These are phyloP conservation scores for Zaprionus bogoriensis DNA, from an alignment of 2,888 invertebrate species.

Conservation along the genomic window DNA sequence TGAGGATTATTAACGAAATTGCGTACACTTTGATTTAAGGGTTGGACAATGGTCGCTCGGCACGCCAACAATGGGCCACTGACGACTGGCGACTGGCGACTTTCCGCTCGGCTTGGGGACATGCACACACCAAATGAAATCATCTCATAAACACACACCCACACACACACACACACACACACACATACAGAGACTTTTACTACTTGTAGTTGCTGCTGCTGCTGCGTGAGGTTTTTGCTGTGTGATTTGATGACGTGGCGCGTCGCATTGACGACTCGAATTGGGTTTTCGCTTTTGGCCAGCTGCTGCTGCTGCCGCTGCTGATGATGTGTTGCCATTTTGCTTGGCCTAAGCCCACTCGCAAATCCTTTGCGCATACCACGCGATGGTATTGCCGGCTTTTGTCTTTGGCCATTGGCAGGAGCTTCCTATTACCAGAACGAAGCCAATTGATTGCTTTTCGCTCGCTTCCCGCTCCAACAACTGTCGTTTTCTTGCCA, in stretches of 20 bases:
- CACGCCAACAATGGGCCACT: slow-evolving; percentile 66
- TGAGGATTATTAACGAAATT: slow-evolving; percentile 82
- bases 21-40: slow-evolving; percentile 82
- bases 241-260: slow-evolving; percentile 72
- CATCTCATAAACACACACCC: slow-evolving; percentile 58
- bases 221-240: slow-evolving; percentile 67
- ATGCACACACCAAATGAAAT: slow-evolving; percentile 55
- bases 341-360: slow-evolving; percentile 33
- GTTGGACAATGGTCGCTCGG: slow-evolving; percentile 73
- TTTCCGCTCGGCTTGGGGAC: slow-evolving; percentile 43
- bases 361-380: slow-evolving; percentile 66
- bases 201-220: slow-evolving; percentile 66
- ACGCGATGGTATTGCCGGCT: slow-evolving; percentile 42
- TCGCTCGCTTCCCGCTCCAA: slow-evolving; percentile 15
- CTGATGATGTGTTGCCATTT: slow-evolving; percentile 63
- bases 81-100: slow-evolving; percentile 27
- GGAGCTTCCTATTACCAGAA: slow-evolving; percentile 49
- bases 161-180: slow-evolving; percentile 15
- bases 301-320: background rate
- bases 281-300: slow-evolving; percentile 38
- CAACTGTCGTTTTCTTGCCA: slow-evolving; percentile 53
- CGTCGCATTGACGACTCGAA: slow-evolving; percentile 43
- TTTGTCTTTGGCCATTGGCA: slow-evolving; percentile 51
- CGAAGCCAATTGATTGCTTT: slow-evolving; percentile 50
- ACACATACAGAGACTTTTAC: slow-evolving; percentile 66